These are phyloP conservation scores for Herminia tarsipennalis DNA, from an alignment of 2,888 invertebrate species.

Conservation along the genomic window DNA sequence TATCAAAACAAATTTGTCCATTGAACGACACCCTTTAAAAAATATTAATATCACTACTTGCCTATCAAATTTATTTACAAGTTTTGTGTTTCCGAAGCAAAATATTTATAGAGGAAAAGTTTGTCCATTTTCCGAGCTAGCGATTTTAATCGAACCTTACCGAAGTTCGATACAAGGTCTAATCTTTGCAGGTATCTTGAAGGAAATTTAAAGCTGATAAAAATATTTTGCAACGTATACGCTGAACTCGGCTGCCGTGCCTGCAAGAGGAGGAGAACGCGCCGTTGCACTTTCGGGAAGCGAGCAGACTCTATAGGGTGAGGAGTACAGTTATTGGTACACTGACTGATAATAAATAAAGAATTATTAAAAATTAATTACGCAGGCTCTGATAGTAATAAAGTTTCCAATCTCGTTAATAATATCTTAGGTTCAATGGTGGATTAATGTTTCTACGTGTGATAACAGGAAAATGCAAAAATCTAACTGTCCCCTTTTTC, in stretches of 20 bases:
- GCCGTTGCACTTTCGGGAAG: constrained; percentile 26
- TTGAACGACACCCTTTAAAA: constrained; percentile 15
- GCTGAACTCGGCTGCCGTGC: constrained; percentile 19
- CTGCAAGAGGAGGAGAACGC: constrained; percentile 27
- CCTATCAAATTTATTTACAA: constrained; percentile 22
- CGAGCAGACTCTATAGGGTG: constrained; percentile 24
- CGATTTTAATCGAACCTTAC: constrained; percentile 46
- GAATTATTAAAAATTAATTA: no score
- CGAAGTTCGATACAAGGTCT: constrained; percentile 40
- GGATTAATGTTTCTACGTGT: no score
- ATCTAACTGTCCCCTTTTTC: no score
- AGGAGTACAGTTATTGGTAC: constrained; percentile 9
- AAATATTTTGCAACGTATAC: constrained; percentile 38
- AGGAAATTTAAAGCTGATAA: constrained; percentile 48
- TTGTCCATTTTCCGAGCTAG: constrained; percentile 40
- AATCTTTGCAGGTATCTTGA: constrained; percentile 42
- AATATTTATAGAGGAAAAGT: constrained; percentile 40
- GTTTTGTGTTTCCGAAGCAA: constrained; percentile 26
- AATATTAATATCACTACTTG: constrained; percentile 30
- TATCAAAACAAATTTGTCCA: constrained; percentile 5
- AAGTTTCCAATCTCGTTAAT: no score
- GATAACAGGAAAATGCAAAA: no score
- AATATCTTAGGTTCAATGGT: no score
- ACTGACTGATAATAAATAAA: neutral
- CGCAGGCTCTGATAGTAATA: no score